Evolutionary conservation across 1,140 invertebrate species (phyloP).

Genomic region (Lordiphosa collinella): DNA sequence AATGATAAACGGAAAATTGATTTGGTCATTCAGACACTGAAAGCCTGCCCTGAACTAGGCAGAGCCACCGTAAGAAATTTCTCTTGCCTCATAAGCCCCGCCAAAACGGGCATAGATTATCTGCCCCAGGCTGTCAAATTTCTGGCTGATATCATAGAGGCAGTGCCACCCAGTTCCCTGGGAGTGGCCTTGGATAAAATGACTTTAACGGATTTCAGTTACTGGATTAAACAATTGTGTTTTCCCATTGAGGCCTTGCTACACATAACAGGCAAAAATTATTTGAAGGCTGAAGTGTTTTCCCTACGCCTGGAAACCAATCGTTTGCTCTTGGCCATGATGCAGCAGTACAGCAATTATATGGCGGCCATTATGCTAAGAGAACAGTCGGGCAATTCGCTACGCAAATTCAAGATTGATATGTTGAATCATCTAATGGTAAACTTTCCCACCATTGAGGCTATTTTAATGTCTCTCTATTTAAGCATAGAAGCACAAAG

Average conservation of each 20-base stretch:
- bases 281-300: constrained; percentile 23
- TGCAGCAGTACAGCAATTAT: constrained; percentile 73
- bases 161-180: constrained; percentile 68
- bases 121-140: constrained; percentile 33
- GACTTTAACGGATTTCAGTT: constrained; percentile 64
- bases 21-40: constrained; percentile 84
- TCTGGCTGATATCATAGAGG: constrained; percentile 47
- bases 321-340: constrained; percentile 63
- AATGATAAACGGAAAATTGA: constrained; percentile 82
- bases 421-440: constrained; percentile 72
- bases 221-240: constrained; percentile 71
- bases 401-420: constrained; percentile 73
- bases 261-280: constrained; percentile 38
- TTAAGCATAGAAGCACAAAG: constrained; percentile 36
- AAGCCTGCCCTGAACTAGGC: constrained; percentile 86
- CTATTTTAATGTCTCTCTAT: constrained; percentile 57
- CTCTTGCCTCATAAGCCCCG: constrained; percentile 33
- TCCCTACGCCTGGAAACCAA: constrained; percentile 33
- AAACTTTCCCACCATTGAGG: constrained; percentile 65
- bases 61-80: constrained; percentile 82
- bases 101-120: constrained; percentile 7
- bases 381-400: constrained; percentile 54
- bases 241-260: constrained; percentile 62
- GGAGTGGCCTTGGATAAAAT: constrained; percentile 62
- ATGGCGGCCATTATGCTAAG: constrained; percentile 45